Percentiles rank a stretch among this genome's conserved stretches.
Conservation (phyloP, 1,140 invertebrate species). For the Aleiodes sp. region DNA sequence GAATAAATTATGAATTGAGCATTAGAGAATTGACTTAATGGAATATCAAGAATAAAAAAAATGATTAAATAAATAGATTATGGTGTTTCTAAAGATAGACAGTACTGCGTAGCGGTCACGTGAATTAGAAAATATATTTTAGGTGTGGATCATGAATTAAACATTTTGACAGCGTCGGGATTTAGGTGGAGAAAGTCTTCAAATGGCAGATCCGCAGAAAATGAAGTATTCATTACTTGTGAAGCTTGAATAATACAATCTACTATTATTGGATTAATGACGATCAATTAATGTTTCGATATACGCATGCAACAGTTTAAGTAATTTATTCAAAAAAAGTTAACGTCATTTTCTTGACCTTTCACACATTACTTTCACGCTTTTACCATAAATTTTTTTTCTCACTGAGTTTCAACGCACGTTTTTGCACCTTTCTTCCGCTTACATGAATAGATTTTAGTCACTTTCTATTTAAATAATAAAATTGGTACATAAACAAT, state of each 20-base stretch:
- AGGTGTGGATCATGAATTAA: slow-evolving; percentile 58
- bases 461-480: background rate
- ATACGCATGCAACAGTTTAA: no score
- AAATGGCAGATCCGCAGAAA: background rate
- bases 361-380: no score
- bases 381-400: no score
- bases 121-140: slow-evolving; percentile 48
- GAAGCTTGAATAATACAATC: no score
- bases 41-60: background rate
- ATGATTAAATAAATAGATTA: no score
- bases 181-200: background rate
- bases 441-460: background rate
- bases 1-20: slow-evolving; percentile 14
- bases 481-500: background rate
- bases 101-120: slow-evolving; percentile 23
- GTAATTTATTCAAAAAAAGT: no score
- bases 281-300: no score
- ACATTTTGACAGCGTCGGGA: slow-evolving; percentile 40
- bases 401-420: background rate
- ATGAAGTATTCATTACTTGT: background rate
- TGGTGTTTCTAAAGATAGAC: no score
- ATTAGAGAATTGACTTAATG: background rate
- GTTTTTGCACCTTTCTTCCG: background rate
- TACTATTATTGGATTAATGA: no score
- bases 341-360: no score